Conservation (phyloP, 2,888 invertebrate species). For the Melanostoma mellinum region DNA sequence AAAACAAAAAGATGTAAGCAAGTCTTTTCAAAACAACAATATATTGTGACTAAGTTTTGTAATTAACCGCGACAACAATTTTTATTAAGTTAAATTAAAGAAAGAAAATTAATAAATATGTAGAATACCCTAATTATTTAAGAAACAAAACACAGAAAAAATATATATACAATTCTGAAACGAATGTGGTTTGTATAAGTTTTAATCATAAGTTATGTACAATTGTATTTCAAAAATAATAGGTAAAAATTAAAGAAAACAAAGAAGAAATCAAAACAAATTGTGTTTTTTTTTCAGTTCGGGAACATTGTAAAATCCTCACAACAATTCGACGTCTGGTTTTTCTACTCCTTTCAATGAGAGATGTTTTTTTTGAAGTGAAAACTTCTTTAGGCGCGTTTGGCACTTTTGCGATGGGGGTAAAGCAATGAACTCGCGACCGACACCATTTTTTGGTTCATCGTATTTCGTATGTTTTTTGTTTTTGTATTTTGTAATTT, state of each 20-base stretch:
- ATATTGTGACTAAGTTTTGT: constrained; percentile 76
- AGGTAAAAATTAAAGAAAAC: constrained; percentile 73
- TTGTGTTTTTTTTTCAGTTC: constrained; percentile 12
- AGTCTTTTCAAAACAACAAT: constrained; percentile 45
- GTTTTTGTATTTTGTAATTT: too few species aligned
- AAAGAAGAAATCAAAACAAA: constrained; percentile 59
- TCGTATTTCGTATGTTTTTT: too few species aligned
- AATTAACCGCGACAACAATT: constrained; percentile 73
- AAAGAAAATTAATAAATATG: constrained; percentile 62
- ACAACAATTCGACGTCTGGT: too few species aligned
- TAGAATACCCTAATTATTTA: constrained; percentile 66
- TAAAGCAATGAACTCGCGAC: too few species aligned
- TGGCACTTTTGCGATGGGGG: too few species aligned
- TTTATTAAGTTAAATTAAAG: constrained; percentile 76
- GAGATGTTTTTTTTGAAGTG: too few species aligned
- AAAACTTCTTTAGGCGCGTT: too few species aligned
- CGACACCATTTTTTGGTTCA: too few species aligned
- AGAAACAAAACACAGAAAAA: constrained; percentile 46
- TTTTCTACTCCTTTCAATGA: too few species aligned
- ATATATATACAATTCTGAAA: constrained; percentile 66
- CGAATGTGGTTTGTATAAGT: constrained; percentile 71
- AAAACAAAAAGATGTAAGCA: constrained; percentile 55
- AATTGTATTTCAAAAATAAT: constrained; percentile 73
- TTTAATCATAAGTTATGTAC: constrained; percentile 73
- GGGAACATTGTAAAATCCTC: neutral